phyloP scores from a whole-genome alignment of 2,888 invertebrate species.

The Lochmaea capreae region DNA sequence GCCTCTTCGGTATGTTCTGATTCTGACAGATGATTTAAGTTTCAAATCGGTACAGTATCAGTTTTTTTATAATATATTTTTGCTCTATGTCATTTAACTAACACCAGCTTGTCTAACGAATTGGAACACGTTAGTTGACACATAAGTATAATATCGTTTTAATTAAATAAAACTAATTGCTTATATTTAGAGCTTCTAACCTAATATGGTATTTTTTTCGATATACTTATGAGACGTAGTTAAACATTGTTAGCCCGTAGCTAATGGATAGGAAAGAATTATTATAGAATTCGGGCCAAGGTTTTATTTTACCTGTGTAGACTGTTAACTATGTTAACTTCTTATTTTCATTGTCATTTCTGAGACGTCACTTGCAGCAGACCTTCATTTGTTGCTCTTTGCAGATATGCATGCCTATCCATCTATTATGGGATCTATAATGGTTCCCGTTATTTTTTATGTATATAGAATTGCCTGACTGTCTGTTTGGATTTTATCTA shows the following conservation, averaged over 20 bases:
- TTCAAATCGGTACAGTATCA: conserved; percentile 45
- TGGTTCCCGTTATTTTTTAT: conserved; percentile 12
- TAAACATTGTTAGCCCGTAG: conserved; percentile 4
- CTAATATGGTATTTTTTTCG: conserved; percentile 5
- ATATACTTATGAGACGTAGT: neutral
- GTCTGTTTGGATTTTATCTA: conserved; percentile 3
- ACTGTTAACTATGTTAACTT: conserved; percentile 39
- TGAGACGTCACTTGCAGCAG: conserved; percentile 46
- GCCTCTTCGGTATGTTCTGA: conserved; percentile 57
- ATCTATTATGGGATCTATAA: neutral
- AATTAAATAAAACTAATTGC: conserved; percentile 20
- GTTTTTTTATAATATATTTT: conserved; percentile 36
- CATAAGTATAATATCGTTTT: conserved; percentile 4
- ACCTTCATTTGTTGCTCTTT: conserved; percentile 40
- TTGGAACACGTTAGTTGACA: conserved; percentile 35
- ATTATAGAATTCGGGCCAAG: conserved; percentile 47
- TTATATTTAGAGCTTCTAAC: neutral
- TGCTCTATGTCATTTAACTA: conserved; percentile 11
- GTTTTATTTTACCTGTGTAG: conserved; percentile 40
- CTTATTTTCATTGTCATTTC: conserved; percentile 50
- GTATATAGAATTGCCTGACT: conserved; percentile 14
- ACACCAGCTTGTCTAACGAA: conserved; percentile 28
- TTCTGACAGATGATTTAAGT: conserved; percentile 49
- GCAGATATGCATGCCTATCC: neutral
- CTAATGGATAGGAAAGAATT: conserved; percentile 23